phyloP scores from a whole-genome alignment of 1,140 invertebrate species.

The Pseudomyrmex concolor region DNA sequence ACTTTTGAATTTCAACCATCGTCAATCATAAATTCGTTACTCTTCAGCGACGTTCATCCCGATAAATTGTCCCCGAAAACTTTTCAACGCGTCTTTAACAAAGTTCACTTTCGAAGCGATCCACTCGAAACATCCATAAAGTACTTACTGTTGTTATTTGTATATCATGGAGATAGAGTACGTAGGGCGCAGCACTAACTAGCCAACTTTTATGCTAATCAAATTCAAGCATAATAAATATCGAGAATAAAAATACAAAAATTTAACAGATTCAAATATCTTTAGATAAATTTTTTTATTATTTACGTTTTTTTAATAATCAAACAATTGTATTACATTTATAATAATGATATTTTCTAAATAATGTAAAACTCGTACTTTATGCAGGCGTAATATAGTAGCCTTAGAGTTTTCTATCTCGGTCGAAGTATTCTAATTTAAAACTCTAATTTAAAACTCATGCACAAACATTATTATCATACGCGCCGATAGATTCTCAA shows the following conservation, averaged over 20 bases:
- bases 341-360: not conserved
- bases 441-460: not conserved
- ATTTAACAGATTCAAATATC: not conserved
- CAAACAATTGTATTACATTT: too few relatives aligned
- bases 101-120: constrained; percentile 4
- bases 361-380: not conserved
- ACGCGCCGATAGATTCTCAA: constrained; percentile 1
- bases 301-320: too few relatives aligned
- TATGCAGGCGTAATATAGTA: not conserved
- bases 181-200: not conserved
- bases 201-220: not conserved
- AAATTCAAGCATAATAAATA: not conserved
- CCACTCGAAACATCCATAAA: constrained; percentile 7
- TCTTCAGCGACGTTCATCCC: constrained; percentile 58
- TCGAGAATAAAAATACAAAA: not conserved
- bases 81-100: constrained; percentile 5
- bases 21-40: not conserved
- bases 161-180: not conserved
- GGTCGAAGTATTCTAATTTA: not conserved
- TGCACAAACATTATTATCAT: not conserved
- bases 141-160: not conserved
- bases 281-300: not conserved
- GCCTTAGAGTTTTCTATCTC: not conserved
- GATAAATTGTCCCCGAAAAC: constrained; percentile 35
- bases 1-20: too few relatives aligned